Conservation (phyloP, 2,797 vertebrate genomes). For the Diglossa cyanea region DNA sequence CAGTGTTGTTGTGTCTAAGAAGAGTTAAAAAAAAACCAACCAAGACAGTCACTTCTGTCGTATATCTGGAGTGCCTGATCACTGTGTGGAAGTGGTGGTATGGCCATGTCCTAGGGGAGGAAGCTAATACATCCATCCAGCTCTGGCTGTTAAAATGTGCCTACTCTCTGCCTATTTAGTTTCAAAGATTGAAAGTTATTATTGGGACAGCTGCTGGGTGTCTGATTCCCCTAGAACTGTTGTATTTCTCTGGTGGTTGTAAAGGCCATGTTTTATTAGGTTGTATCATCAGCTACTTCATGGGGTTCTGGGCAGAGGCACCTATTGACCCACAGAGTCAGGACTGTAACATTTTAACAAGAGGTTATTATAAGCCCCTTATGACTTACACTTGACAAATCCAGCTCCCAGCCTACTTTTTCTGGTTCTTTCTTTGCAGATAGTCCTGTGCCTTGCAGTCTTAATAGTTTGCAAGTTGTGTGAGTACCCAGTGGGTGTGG, state of each 20-base stretch:
- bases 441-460: neutral
- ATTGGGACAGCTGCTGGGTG: neutral
- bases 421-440: neutral
- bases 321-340: neutral
- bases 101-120: neutral
- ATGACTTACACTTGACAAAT: neutral
- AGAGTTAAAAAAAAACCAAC: neutral
- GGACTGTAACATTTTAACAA: neutral
- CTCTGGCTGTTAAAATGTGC: neutral
- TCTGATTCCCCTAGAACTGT: neutral
- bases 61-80: neutral
- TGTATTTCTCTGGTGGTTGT: neutral
- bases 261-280: neutral
- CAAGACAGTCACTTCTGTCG: neutral
- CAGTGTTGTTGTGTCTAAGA: neutral
- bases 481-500: neutral
- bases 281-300: neutral
- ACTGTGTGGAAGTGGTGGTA: neutral
- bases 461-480: neutral
- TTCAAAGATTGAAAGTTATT: neutral
- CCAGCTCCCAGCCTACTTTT: neutral
- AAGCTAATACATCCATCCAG: neutral
- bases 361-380: neutral
- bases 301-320: neutral
- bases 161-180: neutral